Conservation (phyloP, 2,888 invertebrate genomes). For the Balanococcus diminutus region DNA sequence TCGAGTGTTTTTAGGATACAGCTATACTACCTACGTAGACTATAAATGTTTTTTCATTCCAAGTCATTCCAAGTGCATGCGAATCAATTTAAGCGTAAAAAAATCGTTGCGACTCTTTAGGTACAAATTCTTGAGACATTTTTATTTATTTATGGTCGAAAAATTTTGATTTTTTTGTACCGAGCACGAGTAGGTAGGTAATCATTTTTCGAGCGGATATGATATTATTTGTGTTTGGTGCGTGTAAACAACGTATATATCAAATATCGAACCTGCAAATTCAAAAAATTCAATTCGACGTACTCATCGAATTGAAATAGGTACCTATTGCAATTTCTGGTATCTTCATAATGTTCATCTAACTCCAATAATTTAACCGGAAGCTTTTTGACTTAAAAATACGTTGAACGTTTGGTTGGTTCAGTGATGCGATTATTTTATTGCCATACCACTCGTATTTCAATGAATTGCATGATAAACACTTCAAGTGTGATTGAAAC, state of each 20-base stretch:
- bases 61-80: too few relatives aligned
- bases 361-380: background rate
- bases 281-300: background rate
- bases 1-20: too few relatives aligned
- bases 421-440: slow-evolving; percentile 8
- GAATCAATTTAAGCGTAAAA: slow-evolving; percentile 17
- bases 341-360: background rate
- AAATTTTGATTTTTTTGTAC: background rate
- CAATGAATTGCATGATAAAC: background rate
- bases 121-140: background rate
- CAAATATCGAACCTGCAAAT: background rate
- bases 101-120: background rate
- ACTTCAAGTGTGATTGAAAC: background rate
- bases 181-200: background rate
- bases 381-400: background rate
- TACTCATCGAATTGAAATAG: slow-evolving; percentile 11
- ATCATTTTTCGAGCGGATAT: background rate
- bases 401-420: background rate
- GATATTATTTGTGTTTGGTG: background rate
- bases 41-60: too few relatives aligned
- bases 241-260: background rate
- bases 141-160: slow-evolving; percentile 12
- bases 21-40: too few relatives aligned
- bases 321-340: slow-evolving; percentile 1
- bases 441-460: background rate